Percentiles rank a stretch among this genome's conserved stretches.
Evolutionary conservation across 2,113 vertebrate genomes (phyloP).

Genomic region (Rhinoderma darwinii): DNA sequence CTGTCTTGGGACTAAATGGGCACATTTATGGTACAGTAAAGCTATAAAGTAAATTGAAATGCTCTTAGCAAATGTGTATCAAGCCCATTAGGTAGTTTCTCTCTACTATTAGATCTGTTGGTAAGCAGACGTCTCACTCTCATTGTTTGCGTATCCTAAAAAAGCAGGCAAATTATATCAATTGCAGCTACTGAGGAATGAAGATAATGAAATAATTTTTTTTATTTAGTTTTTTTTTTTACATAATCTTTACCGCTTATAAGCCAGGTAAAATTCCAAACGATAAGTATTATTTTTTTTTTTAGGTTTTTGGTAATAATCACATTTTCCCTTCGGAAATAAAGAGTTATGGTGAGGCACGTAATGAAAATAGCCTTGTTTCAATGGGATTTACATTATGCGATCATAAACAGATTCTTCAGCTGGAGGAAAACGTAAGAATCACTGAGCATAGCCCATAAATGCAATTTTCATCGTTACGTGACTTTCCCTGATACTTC

Average conservation of each 20-base stretch:
- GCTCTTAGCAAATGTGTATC: conserved; percentile 37
- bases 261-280: neutral
- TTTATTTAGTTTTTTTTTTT: neutral
- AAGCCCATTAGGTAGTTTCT: conserved; percentile 38
- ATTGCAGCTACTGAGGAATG: neutral
- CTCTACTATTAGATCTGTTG: conserved; percentile 43
- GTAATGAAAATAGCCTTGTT: neutral
- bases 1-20: conserved; percentile 58
- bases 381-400: neutral
- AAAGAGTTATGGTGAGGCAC: neutral
- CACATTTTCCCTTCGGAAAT: neutral
- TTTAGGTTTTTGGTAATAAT: neutral
- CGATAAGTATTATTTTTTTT: neutral
- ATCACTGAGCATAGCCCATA: neutral
- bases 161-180: conserved; percentile 45
- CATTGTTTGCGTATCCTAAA: conserved; percentile 52
- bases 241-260: neutral
- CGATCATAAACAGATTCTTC: neutral
- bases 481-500: too few species aligned
- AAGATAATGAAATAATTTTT: neutral
- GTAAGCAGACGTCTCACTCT: conserved; percentile 35
- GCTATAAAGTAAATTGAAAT: conserved; percentile 50
- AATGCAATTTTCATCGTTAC: too few species aligned
- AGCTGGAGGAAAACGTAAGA: neutral
- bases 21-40: conserved; percentile 20